Evolutionary conservation across 2,797 vertebrate species (phyloP).

Genomic region (Spinibarbus caldwelli): DNA sequence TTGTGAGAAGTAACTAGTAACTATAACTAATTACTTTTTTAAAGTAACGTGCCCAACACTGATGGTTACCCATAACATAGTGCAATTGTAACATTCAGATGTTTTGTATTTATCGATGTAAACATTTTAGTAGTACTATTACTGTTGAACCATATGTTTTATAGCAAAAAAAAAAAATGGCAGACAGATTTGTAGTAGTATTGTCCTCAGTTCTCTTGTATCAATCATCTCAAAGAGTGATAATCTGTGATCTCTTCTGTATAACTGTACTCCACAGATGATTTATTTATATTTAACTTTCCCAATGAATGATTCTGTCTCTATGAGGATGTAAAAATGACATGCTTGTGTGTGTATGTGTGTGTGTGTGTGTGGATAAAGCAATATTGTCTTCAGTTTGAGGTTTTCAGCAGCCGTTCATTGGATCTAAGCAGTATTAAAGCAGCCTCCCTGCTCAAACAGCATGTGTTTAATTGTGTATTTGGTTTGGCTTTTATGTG

Average conservation of each 20-base stretch:
- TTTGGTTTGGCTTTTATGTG: slow-evolving; percentile 83
- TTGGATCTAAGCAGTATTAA: slow-evolving; percentile 68
- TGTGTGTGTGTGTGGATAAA: slow-evolving; percentile 49
- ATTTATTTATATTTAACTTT: slow-evolving; percentile 29
- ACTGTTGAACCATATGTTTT: not conserved
- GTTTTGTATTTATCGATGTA: not conserved
- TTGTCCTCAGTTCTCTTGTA: not conserved
- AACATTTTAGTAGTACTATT: not conserved
- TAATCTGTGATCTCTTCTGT: not conserved
- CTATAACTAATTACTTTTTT: no score
- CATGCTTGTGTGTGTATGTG: slow-evolving; percentile 30
- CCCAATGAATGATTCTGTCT: slow-evolving; percentile 32
- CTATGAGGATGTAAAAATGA: slow-evolving; percentile 26
- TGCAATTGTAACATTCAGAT: not conserved
- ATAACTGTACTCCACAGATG: not conserved
- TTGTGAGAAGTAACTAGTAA: no score
- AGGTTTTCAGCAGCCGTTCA: slow-evolving; percentile 63
- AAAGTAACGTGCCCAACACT: no score
- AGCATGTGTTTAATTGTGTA: slow-evolving; percentile 87
- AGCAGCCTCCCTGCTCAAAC: slow-evolving; percentile 75
- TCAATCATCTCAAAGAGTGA: slow-evolving; percentile 1
- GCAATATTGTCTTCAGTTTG: slow-evolving; percentile 53
- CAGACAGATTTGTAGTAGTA: not conserved
- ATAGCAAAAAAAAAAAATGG: not conserved
- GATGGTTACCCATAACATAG: not conserved